Conservation (phyloP, 2,113 vertebrate species). For the Nycticebus coucang region DNA sequence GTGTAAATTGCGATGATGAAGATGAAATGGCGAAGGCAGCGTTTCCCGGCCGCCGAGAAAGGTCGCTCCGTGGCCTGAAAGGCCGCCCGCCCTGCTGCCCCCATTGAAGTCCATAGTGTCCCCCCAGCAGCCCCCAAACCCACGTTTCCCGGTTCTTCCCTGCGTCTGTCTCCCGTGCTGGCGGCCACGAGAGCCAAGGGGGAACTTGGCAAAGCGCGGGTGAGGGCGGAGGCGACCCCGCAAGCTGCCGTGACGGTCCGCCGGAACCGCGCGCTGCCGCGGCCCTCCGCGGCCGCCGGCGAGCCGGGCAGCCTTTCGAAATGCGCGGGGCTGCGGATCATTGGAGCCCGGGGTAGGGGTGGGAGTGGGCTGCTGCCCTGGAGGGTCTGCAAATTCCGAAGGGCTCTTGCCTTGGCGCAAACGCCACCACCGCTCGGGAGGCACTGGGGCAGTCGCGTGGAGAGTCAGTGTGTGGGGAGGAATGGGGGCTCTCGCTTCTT, state of each 20-base stretch:
- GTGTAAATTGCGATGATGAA: neutral
- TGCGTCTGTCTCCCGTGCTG: neutral
- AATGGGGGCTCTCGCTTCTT: neutral
- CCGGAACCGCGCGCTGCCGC: neutral
- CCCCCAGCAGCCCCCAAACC: neutral
- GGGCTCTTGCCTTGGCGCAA: neutral
- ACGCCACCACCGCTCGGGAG: neutral
- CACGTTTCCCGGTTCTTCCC: neutral
- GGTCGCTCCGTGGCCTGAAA: neutral
- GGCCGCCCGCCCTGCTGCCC: neutral
- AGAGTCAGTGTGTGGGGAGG: neutral
- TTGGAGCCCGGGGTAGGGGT: conserved; percentile 73
- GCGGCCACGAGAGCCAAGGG: neutral
- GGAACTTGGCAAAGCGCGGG: neutral
- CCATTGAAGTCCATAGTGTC: neutral
- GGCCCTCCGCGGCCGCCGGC: neutral
- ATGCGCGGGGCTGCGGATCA: conserved; percentile 80
- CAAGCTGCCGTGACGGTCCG: neutral
- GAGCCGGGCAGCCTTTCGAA: conserved; percentile 75
- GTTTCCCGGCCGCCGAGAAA: neutral
- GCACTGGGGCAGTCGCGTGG: neutral
- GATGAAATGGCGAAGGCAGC: conserved; percentile 63
- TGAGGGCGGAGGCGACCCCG: neutral
- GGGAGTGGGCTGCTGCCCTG: conserved; percentile 58
- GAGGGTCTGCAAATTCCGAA: conserved; percentile 48